Conservation (phyloP, 2,797 vertebrate species). For the Manis javanica region DNA sequence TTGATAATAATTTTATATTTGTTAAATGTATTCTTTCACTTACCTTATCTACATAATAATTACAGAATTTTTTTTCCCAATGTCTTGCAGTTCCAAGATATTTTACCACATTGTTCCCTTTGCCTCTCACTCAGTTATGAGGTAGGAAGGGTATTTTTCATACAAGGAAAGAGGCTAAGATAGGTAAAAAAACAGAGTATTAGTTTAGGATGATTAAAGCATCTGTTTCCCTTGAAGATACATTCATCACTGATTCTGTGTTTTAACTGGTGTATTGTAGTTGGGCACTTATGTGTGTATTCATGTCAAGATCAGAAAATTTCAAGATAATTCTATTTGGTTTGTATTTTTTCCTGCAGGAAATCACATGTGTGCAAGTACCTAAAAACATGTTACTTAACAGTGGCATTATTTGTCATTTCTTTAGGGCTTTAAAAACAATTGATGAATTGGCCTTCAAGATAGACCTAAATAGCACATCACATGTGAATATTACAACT, state of each 20-base stretch:
- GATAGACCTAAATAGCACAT: conserved; percentile 91
- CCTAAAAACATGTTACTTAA: neutral
- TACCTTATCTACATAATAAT: neutral
- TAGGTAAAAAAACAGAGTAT: neutral
- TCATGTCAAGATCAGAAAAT: neutral
- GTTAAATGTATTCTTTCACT: neutral
- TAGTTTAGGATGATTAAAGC: conserved; percentile 1
- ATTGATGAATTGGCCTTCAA: conserved; percentile 96
- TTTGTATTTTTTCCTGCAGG: neutral
- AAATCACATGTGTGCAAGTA: neutral
- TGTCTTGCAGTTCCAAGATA: neutral
- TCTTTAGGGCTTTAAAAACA: conserved; percentile 93
- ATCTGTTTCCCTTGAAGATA: neutral
- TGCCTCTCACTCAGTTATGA: neutral
- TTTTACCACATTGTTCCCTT: conserved; percentile 10
- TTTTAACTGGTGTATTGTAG: neutral
- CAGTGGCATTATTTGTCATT: conserved; percentile 59
- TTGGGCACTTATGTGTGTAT: neutral
- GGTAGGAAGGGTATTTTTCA: neutral
- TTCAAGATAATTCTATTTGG: neutral
- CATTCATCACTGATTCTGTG: neutral
- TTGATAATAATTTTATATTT: conserved; percentile 20
- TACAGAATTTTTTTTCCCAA: neutral
- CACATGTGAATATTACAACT: conserved; percentile 92
- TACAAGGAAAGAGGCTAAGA: neutral